Percentiles rank a stretch among this genome's conserved stretches.
These are phyloP conservation scores for Ramphastos sulfuratus DNA, from an alignment of 2,113 vertebrate species.

Conservation along the genomic window DNA sequence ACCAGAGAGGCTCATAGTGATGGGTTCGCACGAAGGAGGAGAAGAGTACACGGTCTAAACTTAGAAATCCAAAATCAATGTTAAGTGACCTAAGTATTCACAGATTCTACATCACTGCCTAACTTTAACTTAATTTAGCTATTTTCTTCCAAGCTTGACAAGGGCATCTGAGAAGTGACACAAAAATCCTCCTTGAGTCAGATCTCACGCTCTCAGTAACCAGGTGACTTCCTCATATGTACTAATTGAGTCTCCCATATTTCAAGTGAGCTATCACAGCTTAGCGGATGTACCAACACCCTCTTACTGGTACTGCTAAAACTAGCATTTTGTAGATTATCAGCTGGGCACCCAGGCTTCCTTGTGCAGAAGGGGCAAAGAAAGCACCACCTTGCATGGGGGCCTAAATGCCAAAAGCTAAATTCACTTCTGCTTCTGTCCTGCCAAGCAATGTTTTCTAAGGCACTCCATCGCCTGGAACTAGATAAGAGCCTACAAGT, in stretches of 20 bases:
- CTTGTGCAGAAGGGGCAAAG: background rate
- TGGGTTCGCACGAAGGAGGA: background rate
- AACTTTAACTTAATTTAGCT: slow-evolving; percentile 22
- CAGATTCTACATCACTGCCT: background rate
- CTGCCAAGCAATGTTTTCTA: background rate
- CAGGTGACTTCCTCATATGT: background rate
- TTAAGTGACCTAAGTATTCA: background rate
- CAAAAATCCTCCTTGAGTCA: background rate
- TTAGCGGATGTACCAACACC: background rate
- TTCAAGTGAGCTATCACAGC: background rate
- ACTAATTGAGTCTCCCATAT: background rate
- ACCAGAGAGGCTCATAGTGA: background rate
- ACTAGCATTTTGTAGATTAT: background rate
- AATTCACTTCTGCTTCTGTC: background rate
- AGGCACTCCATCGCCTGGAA: background rate
- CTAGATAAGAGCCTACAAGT: background rate
- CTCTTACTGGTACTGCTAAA: background rate
- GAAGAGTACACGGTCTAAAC: background rate
- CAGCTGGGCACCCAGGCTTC: background rate
- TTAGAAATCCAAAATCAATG: background rate
- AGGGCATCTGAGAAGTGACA: background rate
- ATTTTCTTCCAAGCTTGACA: background rate
- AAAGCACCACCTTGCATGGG: accelerated
- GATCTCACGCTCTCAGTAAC: background rate
- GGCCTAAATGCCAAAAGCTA: background rate